Base-by-base conservation (phyloP, 2,113 vertebrate species). In the Pongo pygmaeus region DNA sequence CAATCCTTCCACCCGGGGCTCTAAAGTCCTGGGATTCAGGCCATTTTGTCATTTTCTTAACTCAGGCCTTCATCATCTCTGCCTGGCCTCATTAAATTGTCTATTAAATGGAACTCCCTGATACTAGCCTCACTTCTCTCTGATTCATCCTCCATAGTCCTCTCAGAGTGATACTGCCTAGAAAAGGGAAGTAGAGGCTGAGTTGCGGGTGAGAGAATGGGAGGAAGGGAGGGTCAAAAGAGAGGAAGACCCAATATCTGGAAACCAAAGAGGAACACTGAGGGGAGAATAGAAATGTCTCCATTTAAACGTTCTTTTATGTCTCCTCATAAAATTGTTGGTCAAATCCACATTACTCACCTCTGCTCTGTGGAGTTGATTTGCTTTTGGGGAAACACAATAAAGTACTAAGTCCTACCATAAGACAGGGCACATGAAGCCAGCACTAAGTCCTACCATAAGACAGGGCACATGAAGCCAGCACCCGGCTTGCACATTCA, bases 11-110 rank as follows among this genome's bases (percentile, higher is more conserved):
- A 32, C 61, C 12, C 32, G 61, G 13, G 61, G 27, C 27, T 64
- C 27, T 27, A 64, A 32, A 64, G 61, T 64, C 61, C 61, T 64
- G 61, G 61, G 61, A 64, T 64, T 64, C 61, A 64, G 61, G 12
- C 27, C 61, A 77, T 46, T 84, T 96, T 88, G n/a, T 64, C 59
- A 77, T 96, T 93, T 94, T 80, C 30, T 88, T 64, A 75, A 57
- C 22, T 70, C 64, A 91, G 72, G 46, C 22, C 32, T 84, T 94
- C 59, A 92, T 52, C 30, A 23, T 86, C 64, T 93, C 72, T 86
- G 57, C n/a, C 52, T 85, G 64, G 20, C 57, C 72, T 96, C 61
- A 50, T 48, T 86, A 43, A 89, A 46, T 59, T 78, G 40, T 84
- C 74, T 95, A 17, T 67, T 61, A 77, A 69, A 46, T 20, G 35